Evolutionary conservation across 1,140 invertebrate species (phyloP), one percentile per base, ranked within the genome.

Genomic region (Dreissena rostriformis): DNA sequence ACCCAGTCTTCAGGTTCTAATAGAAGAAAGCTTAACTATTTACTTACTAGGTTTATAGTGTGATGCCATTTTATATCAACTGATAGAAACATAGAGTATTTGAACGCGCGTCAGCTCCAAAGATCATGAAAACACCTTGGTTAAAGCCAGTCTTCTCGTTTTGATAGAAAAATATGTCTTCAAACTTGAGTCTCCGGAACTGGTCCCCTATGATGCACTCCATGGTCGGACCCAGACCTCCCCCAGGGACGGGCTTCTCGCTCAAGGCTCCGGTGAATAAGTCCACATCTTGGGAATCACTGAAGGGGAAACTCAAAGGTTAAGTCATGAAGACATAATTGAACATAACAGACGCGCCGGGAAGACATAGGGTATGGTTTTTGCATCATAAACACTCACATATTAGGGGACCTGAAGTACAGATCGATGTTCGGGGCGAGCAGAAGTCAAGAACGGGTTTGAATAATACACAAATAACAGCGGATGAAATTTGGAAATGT

Each of bases 111-210:
- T 57, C 12, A n/a, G 12, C 24, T n/a, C 7, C 2, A 63, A 19
- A 63, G 61, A 24, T 5, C 2, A n/a, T 29, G 7, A 28, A 19
- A 24, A 29, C 22, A 76, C 52, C 74, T 11, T 65, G 0, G 19
- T 0, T 29, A 15, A 76, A 53, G 11, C 74, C 77, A 52, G 66
- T 67, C 15, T 63, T 57, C 22, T 19, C 14, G 22, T 98, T 95
- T 92, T 99, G 98, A 90, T 98, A 99, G 97, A 98, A 99, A 93
- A 98, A 99, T 90, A 98, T 95, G 93, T 99, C 98, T 72, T 98
- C 98, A 83, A 96, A 94, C 84, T 97, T 96, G 24, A 97, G 94
- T 91, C 98, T 97, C 84, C 96, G 94, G 94, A 98, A 98, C 93
- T 99, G 98, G 83, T 98, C 97, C 51, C 97, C 97, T 87, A 99